Percentiles rank a stretch among this genome's conserved stretches.
These are phyloP conservation scores for Meiosimyza decipiens DNA, from an alignment of 2,888 invertebrate genomes.

Conservation along the genomic window DNA sequence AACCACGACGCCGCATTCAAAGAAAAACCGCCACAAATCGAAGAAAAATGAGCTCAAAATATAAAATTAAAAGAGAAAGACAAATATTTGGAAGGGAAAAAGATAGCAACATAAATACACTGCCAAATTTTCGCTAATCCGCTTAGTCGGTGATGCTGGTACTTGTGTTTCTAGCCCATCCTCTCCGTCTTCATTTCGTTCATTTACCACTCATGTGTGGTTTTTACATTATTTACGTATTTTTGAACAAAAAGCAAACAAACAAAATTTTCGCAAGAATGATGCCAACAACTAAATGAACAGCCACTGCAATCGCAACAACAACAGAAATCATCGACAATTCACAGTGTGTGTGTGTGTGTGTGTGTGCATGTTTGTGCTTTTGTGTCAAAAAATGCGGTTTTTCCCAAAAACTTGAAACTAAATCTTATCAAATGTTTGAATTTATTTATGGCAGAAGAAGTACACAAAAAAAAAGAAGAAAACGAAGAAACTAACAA, in stretches of 20 bases:
- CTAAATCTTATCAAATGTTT: constrained; percentile 24
- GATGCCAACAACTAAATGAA: background rate
- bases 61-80: background rate
- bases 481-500: background rate
- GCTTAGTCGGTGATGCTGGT: constrained; percentile 9
- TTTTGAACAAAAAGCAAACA: constrained; percentile 13
- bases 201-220: constrained; percentile 14
- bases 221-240: constrained; percentile 8
- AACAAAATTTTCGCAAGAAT: background rate
- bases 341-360: background rate
- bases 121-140: constrained; percentile 12
- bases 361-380: background rate
- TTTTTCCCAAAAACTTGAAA: constrained; percentile 12
- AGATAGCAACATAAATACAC: background rate
- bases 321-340: constrained; percentile 25
- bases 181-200: too few species aligned
- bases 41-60: constrained; percentile 18
- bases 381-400: constrained; percentile 21
- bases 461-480: background rate
- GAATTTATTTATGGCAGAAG: background rate
- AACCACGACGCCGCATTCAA: constrained; percentile 1
- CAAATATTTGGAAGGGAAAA: background rate
- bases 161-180: background rate
- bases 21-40: constrained; percentile 23
- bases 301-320: background rate